Evolutionary conservation across 2,797 vertebrate genomes (phyloP), one percentile per base, ranked within the genome.

Genomic region (Helostoma temminkii): DNA sequence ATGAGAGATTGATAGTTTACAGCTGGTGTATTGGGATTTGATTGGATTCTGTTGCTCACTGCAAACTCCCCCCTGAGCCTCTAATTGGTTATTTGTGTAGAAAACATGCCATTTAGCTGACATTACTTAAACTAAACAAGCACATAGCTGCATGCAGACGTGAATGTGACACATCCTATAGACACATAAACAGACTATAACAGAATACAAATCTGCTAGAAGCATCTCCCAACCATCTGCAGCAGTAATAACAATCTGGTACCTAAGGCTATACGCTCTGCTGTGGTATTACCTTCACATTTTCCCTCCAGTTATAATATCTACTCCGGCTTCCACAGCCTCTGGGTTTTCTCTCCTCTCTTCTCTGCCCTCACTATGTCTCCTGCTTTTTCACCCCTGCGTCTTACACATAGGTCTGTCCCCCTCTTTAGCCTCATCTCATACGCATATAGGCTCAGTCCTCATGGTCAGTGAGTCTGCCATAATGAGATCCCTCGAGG

Each of bases 401-500:
- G 48, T 74, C 66, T 63, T 53, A n/a, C 58, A 46, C 56, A 59
- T 7, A 47, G 47, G 70, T 58, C 72, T 25, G 78, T 74, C 52
- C 73, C 59, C 53, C 39, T 74, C 66, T 78, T 79, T 71, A 80
- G 63, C 69, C 71, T n/a, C 42, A 36, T 75, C 78, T 67, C 53
- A 25, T 77, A 61, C 30, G 0, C 58, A 71, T 45, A 78, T 77
- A 22, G 52, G 66, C 68, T 75, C 49, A 1, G 66, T 74, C 62
- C 69, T 78, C 58, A 65, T 81, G 78, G 62, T 70, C 84, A 63
- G 73, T 60, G 70, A 79, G 72, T 84, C 73, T 65, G 47, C 76
- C 74, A 53, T 93, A 92, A 93, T 92, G 85, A 94, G 90, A 59
- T 89, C 90, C 88, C 90, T 34, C 53, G 89, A 89, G 91, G 70